A percentile compares a stretch with the other conserved stretches of the same genome.
phyloP scores from a whole-genome alignment of 2,888 invertebrate species.

The Myathropa florea region DNA sequence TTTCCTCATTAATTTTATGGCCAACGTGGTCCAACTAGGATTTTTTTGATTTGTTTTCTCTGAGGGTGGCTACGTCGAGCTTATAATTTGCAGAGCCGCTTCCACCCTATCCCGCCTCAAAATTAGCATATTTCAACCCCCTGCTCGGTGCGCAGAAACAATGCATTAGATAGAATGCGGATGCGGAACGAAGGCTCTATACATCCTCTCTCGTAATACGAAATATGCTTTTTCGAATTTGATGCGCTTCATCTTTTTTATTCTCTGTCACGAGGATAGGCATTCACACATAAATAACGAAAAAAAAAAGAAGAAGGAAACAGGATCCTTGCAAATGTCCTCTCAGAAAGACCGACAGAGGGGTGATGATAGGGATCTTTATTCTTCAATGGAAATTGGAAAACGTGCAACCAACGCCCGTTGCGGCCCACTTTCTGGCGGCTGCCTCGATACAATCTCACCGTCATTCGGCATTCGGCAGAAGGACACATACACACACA shows the following conservation, averaged over 20 bases:
- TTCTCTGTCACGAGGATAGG: constrained; percentile 52
- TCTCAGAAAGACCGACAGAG: constrained; percentile 18
- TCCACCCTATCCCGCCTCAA: constrained; percentile 49
- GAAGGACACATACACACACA: not conserved
- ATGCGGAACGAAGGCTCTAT: constrained; percentile 1
- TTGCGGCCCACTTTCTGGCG: constrained; percentile 54
- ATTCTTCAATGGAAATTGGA: constrained; percentile 69
- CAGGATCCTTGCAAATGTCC: constrained; percentile 27
- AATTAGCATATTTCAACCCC: constrained; percentile 59
- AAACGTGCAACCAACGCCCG: constrained; percentile 61
- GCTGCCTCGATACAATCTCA: constrained; percentile 32
- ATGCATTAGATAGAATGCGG: constrained; percentile 23
- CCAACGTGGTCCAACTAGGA: constrained; percentile 28
- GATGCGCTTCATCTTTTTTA: constrained; percentile 61
- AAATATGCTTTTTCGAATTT: constrained; percentile 64
- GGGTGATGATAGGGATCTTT: constrained; percentile 66
- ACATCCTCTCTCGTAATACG: no score
- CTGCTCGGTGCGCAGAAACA: constrained; percentile 48
- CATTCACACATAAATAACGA: constrained; percentile 63
- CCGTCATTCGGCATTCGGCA: constrained; percentile 42
- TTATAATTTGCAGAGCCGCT: constrained; percentile 54
- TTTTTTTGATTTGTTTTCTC: not conserved
- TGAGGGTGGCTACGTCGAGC: constrained; percentile 13
- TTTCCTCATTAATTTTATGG: constrained; percentile 70
- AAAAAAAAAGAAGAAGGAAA: constrained; percentile 5